Evolutionary conservation across 2,888 invertebrate genomes (phyloP), one percentile per base, ranked within the genome.

Genomic region (Macrosoma leucophasiata): DNA sequence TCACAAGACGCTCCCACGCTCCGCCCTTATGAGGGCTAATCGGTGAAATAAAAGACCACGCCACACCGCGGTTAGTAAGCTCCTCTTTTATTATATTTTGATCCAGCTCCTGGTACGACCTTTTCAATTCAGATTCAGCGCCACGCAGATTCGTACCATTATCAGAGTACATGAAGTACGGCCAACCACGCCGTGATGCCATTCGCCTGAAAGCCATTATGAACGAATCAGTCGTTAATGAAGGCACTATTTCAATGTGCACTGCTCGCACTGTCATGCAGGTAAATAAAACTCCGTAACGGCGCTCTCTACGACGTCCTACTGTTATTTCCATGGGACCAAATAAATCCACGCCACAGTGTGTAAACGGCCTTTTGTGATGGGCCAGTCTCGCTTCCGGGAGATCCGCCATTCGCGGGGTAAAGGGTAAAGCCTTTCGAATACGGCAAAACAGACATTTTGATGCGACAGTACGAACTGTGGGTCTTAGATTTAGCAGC

Each of bases 161-260:
- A 18, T 45, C 45, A 0, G 43, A 41, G 14, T 35, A 43, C 1
- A 48, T 3, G 1, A 12, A 6, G 0, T 6, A 2, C 2, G 45
- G 49, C 43, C 42, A 43, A 4, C 50, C 50, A 5, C 51, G 33
- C 9, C 52, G 30, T 0, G 49, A 37, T 0, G 46, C 41, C 49
- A 50, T 50, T 2, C 54, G 12, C 1, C 48, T 31, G 4, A 55
- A 28, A 0, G 50, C 50, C 48, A 51, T 48, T 1, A 55, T 43
- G 2, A 45, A 8, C 0, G 49, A 32, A 15, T 52, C 50, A 0
- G 50, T 29, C 1, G 41, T 46, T 0, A 48, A 35, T 1, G 22
- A 28, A 1, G 10, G 1, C 1, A 46, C 50, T 1, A 46, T 5
- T 22, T 52, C 50, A 8, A 50, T 26, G 17, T 48, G 48, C 4